phyloP scores from a whole-genome alignment of 2,888 invertebrate species.

The Lithophane leautieri region DNA sequence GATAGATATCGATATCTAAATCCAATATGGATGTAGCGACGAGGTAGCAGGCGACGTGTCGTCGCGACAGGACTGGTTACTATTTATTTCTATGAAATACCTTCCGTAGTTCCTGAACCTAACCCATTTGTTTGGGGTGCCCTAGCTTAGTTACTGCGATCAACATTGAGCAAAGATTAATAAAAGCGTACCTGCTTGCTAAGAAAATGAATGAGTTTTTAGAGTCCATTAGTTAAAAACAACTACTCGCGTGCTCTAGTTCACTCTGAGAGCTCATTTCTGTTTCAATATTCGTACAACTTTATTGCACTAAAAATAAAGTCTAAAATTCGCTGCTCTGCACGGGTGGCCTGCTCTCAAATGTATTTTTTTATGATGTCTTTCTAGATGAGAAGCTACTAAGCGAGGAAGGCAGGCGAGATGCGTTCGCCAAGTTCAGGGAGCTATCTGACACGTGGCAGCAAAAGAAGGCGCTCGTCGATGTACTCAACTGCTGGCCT shows the following conservation, averaged over 20 bases:
- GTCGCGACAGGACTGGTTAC: no score
- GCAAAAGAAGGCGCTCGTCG: constrained; percentile 81
- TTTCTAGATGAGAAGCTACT: constrained; percentile 76
- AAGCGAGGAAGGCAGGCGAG: constrained; percentile 74
- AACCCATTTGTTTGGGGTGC: background rate
- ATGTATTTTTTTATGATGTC: background rate
- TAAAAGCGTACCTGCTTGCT: background rate
- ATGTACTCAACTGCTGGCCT: constrained; percentile 85
- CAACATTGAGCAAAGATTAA: background rate
- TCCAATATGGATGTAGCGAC: no score
- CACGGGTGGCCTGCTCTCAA: background rate
- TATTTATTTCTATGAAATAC: no score
- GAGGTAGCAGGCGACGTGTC: no score
- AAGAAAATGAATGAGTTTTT: no score
- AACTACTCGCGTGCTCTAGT: background rate
- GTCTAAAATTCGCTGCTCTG: background rate
- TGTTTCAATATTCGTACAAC: background rate
- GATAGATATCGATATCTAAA: no score
- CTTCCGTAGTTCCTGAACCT: background rate
- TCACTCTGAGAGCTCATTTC: background rate
- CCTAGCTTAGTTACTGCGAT: background rate
- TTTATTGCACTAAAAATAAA: background rate
- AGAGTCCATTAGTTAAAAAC: no score
- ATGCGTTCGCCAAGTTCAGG: constrained; percentile 72
- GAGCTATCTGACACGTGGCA: constrained; percentile 74